Conservation (phyloP, 2,113 vertebrate species). For the Eonycteris spelaea region DNA sequence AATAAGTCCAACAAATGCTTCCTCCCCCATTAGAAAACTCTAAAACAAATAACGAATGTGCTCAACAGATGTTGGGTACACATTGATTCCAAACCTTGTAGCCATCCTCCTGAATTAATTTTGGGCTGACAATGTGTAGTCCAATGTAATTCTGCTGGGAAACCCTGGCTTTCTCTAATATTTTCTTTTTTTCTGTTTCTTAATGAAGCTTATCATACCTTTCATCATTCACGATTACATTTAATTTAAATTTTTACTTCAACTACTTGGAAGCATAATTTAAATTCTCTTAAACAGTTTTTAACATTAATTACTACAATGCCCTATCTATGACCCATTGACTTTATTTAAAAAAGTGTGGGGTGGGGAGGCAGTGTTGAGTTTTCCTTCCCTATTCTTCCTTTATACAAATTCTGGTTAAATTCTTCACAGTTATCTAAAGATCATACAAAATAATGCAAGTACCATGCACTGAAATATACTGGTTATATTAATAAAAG, state of each 20-base stretch:
- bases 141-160: background rate
- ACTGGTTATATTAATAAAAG: background rate
- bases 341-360: background rate
- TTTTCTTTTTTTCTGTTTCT: background rate
- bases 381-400: background rate
- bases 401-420: conserved; percentile 2
- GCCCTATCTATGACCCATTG: background rate
- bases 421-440: background rate
- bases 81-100: background rate
- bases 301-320: background rate
- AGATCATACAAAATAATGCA: background rate
- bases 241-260: conserved; percentile 28
- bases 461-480: background rate
- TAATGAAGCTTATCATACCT: background rate
- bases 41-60: background rate
- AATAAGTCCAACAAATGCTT: background rate
- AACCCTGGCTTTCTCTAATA: background rate
- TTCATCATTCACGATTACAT: background rate
- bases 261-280: background rate
- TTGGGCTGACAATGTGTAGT: background rate
- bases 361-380: too few species aligned
- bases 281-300: conserved; percentile 17
- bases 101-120: background rate
- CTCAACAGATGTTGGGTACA: background rate
- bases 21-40: background rate